Conservation (phyloP, 2,797 vertebrate species). For the Tapirus indicus region DNA sequence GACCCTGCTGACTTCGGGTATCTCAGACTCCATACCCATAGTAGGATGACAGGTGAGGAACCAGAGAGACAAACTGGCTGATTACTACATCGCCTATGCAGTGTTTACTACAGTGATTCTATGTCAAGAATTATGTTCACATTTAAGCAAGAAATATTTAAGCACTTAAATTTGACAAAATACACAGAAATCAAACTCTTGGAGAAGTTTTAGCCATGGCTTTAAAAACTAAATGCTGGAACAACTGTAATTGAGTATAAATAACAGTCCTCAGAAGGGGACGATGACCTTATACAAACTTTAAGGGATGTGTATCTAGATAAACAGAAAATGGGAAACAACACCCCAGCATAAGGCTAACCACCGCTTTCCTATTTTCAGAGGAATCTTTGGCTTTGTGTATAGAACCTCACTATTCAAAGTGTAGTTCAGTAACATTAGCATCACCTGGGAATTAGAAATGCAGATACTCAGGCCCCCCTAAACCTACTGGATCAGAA, state of each 20-base stretch:
- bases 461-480: not conserved
- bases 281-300: not conserved
- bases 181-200: constrained; percentile 43
- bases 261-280: not conserved
- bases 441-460: not conserved
- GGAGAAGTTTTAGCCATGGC: not conserved
- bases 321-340: constrained; percentile 41
- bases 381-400: not conserved
- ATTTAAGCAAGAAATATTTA: constrained; percentile 45
- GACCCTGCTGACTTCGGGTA: not conserved
- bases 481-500: constrained; percentile 11
- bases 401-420: constrained; percentile 21
- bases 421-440: not conserved
- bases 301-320: not conserved
- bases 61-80: not conserved
- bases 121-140: constrained; percentile 12
- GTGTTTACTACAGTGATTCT: constrained; percentile 15
- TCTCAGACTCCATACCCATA: not conserved
- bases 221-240: constrained; percentile 46
- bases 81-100: not conserved
- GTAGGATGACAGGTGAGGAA: constrained; percentile 28
- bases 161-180: constrained; percentile 29
- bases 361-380: constrained; percentile 24
- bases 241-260: constrained; percentile 47
- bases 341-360: constrained; percentile 39